Base-by-base conservation (phyloP, 2,888 invertebrate genomes). In the Trisateles emortualis region DNA sequence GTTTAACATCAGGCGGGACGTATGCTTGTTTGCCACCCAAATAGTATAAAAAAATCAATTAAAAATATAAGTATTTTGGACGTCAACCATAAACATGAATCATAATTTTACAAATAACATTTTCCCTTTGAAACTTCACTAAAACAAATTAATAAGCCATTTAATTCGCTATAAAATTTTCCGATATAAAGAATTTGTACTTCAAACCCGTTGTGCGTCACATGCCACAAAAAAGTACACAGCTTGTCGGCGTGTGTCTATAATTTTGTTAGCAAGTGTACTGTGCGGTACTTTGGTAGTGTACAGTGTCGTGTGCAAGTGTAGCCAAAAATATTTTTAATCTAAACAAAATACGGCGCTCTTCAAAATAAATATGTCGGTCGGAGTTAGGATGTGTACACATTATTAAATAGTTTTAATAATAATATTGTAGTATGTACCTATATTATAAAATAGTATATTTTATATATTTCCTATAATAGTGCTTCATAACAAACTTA, bases 301-400 rank as follows among this genome's bases (percentile, higher is more conserved):
- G 16, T 64, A 64, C 78, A 75, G 92, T 89, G 92, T 92, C 92
- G 92, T 91, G 91, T 88, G 92, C 92, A 92, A 91, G 90, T 89
- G 88, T 80, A 79, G 85, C 90, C 90, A 84, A 82, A 91, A 92
- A 92, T 92, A 92, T 92, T 84, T 91, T 90, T 88, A 90, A 92
- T 89, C 86, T 74, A 92, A 92, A 90, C 92, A 92, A 86, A 87
- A 88, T 83, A 78, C 81, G 81, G 78, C 78, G 83, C 83, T 85
- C 83, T 87, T 87, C 79, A 87, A 91, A 88, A 92, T 90, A 92
- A 92, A 92, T 91, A 90, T 88, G 83, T 86, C 88, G 86, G 88
- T 60, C 76, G 76, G 56, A 54, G 65, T 88, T 76, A 61, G 86
- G 77, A 64, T 1, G 76, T 64, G 39, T 85, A 62, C 51, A 85